These are phyloP conservation scores for Oplegnathus fasciatus DNA, from an alignment of 2,113 vertebrate species.

Conservation along the genomic window DNA sequence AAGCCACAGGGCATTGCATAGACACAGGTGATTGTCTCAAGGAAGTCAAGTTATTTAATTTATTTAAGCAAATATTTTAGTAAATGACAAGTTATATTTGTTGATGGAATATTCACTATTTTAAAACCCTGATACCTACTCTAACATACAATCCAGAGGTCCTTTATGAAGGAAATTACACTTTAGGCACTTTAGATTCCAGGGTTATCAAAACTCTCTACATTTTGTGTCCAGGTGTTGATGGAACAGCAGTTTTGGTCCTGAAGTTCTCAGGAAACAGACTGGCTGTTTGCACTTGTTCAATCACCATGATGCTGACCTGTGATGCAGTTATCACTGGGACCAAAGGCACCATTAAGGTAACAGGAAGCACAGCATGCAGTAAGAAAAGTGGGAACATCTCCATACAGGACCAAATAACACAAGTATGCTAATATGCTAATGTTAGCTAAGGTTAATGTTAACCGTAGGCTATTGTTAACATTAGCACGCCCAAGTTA, in stretches of 20 bases:
- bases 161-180: background rate
- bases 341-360: constrained; percentile 64
- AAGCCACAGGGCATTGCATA: constrained; percentile 30
- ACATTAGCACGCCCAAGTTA: too few species aligned
- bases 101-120: background rate
- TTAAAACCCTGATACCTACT: background rate
- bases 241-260: constrained; percentile 61
- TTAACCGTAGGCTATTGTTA: background rate
- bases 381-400: background rate
- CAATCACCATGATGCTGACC: constrained; percentile 57
- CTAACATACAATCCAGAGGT: background rate
- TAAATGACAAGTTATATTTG: background rate
- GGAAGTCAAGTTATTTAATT: too few species aligned
- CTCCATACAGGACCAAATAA: background rate
- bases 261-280: constrained; percentile 68
- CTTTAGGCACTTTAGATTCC: background rate
- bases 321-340: constrained; percentile 69
- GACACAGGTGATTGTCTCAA: constrained; percentile 52
- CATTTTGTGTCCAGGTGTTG: constrained; percentile 45
- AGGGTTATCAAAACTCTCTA: background rate
- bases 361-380: background rate
- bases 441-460: background rate
- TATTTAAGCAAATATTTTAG: background rate
- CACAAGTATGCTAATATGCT: background rate
- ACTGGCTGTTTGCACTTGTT: constrained; percentile 63